These are phyloP conservation scores for Misgurnus mizolepis DNA, from an alignment of 2,113 vertebrate species.

Conservation along the genomic window DNA sequence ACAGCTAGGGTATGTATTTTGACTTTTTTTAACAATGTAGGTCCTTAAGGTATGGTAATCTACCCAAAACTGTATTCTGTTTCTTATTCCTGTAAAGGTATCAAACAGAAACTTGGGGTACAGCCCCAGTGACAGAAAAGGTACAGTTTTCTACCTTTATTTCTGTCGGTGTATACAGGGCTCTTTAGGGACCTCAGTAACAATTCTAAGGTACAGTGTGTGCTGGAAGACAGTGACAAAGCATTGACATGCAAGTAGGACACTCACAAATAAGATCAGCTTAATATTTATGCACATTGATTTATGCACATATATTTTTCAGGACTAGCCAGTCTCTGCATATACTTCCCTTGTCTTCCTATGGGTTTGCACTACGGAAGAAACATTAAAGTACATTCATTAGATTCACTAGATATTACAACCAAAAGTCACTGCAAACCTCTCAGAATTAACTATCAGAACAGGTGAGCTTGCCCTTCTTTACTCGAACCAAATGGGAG, in stretches of 20 bases:
- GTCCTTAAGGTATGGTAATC: no score
- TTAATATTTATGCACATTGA: constrained; percentile 33
- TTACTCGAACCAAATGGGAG: constrained; percentile 11
- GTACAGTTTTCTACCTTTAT: no score
- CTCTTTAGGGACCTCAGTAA: background rate
- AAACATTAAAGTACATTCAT: background rate
- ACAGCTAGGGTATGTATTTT: no score
- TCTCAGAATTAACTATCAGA: background rate
- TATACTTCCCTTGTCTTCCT: background rate
- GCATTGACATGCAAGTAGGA: background rate
- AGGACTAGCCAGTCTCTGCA: constrained; percentile 1
- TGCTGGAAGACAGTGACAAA: constrained; percentile 1
- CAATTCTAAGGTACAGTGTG: background rate
- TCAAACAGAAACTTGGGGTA: no score
- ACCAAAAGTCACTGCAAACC: background rate
- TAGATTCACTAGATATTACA: background rate
- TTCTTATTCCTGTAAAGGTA: no score
- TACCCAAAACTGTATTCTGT: no score
- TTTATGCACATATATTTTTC: constrained; percentile 27
- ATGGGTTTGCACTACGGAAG: background rate
- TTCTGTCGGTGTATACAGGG: no score
- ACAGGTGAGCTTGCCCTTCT: background rate
- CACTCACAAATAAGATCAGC: background rate
- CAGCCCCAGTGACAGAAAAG: no score
- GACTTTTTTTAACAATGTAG: no score